Conservation (phyloP, 2,888 invertebrate species). For the Parnassius mnemosyne region DNA sequence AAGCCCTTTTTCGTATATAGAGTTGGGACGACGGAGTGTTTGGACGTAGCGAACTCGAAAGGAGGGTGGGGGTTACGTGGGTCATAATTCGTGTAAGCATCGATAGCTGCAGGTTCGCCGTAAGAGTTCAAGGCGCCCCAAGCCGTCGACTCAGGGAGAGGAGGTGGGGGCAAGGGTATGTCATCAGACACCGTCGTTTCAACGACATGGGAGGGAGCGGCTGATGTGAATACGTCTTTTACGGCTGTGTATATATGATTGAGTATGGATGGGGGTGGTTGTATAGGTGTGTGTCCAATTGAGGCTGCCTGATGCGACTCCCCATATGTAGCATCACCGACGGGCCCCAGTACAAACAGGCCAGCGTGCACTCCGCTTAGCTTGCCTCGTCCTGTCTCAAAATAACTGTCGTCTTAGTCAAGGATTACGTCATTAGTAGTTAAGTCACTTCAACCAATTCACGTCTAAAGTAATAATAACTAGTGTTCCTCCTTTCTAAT, state of each 20-base stretch:
- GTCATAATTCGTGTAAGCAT: conserved; percentile 59
- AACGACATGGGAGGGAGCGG: conserved; percentile 36
- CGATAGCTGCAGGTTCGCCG: conserved; percentile 63
- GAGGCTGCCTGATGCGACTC: conserved; percentile 50
- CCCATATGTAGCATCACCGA: conserved; percentile 51
- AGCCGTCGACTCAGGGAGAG: conserved; percentile 54
- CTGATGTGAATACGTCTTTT: conserved; percentile 57
- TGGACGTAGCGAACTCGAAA: conserved; percentile 55
- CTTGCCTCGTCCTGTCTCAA: conserved; percentile 74
- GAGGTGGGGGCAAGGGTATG: conserved; percentile 60
- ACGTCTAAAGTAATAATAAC: conserved; percentile 11
- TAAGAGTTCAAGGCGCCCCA: conserved; percentile 72
- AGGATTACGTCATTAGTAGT: conserved; percentile 26
- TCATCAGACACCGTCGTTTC: conserved; percentile 40
- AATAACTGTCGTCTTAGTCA: conserved; percentile 48
- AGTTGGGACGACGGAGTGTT: conserved; percentile 46
- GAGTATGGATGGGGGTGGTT: conserved; percentile 65
- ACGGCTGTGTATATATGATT: conserved; percentile 66
- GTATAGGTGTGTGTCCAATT: conserved; percentile 57
- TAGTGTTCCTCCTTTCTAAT: conserved; percentile 32
- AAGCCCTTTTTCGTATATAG: conserved; percentile 45
- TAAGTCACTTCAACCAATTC: conserved; percentile 5
- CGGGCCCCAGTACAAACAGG: conserved; percentile 68
- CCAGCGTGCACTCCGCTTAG: conserved; percentile 73
- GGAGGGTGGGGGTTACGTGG: conserved; percentile 52